Evolutionary conservation across 2,888 invertebrate species (phyloP).

Genomic region (Rotaria magnacalcarata): DNA sequence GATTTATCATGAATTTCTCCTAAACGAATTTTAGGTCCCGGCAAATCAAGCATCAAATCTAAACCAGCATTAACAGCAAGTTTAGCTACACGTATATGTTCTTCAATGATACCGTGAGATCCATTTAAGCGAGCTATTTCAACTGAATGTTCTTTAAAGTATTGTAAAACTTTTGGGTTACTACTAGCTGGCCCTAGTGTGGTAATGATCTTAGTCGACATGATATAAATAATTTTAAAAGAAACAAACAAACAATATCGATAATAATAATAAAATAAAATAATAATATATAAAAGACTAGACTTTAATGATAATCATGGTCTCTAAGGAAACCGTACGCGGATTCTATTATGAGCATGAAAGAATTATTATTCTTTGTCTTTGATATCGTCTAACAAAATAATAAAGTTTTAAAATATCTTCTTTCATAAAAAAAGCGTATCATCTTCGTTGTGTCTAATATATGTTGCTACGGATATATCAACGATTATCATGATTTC

Average conservation of each 20-base stretch:
- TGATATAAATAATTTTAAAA: neutral
- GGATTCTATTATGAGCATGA: no score
- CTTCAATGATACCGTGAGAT: neutral
- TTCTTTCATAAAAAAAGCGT: no score
- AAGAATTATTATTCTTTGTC: no score
- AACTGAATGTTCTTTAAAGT: conserved; percentile 3
- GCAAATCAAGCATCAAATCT: conserved; percentile 6
- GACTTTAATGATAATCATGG: no score
- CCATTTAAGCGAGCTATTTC: conserved; percentile 16
- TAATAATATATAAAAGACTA: no score
- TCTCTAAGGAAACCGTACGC: no score
- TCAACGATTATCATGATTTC: no score
- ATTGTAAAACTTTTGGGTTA: neutral
- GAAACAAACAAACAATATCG: neutral
- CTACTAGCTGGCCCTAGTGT: neutral
- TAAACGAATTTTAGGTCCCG: conserved; percentile 15
- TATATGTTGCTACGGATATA: no score
- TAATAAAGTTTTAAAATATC: no score
- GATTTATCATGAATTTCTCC: conserved; percentile 59
- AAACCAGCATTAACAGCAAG: neutral
- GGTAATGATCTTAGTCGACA: neutral
- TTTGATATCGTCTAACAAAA: no score
- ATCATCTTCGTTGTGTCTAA: no score
- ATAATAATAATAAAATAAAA: neutral
- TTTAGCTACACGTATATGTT: neutral